Conservation (phyloP, 2,113 vertebrate species). For the Excalfactoria chinensis region DNA sequence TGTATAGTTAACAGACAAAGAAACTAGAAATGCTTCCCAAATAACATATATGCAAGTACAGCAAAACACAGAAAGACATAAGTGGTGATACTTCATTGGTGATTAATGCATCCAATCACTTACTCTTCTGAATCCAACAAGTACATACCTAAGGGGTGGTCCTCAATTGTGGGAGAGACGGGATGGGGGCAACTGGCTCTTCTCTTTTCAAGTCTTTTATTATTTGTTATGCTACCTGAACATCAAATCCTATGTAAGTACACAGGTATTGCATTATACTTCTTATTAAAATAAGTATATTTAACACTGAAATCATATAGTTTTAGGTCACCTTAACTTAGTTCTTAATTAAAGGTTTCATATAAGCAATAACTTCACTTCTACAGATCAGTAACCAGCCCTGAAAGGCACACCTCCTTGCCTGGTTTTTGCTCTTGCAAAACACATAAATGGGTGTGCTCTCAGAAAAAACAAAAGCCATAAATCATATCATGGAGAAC, state of each 20-base stretch:
- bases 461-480: neutral
- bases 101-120: rapidly evolving
- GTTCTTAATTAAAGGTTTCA: neutral
- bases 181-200: neutral
- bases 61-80: neutral
- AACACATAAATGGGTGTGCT: neutral
- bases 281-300: neutral
- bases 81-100: neutral
- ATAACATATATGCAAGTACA: neutral
- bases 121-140: neutral
- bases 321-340: neutral
- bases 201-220: neutral
- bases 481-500: neutral
- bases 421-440: neutral
- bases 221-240: neutral
- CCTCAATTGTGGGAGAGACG: rapidly evolving
- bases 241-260: neutral
- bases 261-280: neutral
- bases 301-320: neutral
- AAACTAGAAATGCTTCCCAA: neutral
- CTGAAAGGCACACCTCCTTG: neutral
- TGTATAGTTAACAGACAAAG: neutral
- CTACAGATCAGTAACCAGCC: neutral
- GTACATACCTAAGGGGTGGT: no score
- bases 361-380: neutral